phyloP scores from a whole-genome alignment of 2,888 invertebrate genomes.

The Microctonus brassicae region DNA sequence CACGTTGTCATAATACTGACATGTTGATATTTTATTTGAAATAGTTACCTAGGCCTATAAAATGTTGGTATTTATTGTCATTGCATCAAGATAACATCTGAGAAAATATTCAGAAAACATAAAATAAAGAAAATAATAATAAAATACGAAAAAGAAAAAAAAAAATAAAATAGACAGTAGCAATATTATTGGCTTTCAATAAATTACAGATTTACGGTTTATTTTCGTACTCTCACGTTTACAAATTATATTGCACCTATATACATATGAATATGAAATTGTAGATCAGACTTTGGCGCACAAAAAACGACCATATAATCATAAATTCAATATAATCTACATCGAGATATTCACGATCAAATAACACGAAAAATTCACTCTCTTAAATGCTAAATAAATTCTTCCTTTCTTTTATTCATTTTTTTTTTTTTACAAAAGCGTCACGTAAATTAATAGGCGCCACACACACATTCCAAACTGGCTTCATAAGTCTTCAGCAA shows the following conservation, averaged over 20 bases:
- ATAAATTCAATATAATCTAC: background rate
- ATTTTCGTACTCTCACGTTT: background rate
- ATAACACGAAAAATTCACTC: background rate
- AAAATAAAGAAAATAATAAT: background rate
- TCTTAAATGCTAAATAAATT: background rate
- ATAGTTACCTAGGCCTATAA: constrained; percentile 49
- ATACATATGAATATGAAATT: background rate
- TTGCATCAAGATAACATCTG: constrained; percentile 52
- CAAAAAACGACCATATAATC: background rate
- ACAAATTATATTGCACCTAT: background rate
- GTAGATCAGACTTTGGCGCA: background rate
- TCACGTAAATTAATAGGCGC: constrained; percentile 7
- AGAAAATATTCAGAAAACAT: background rate
- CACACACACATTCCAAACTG: background rate
- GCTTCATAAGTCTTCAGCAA: constrained; percentile 8
- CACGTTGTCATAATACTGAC: constrained; percentile 54
- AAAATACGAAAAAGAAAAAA: background rate
- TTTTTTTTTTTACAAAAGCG: background rate
- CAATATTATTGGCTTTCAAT: background rate
- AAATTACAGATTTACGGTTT: background rate
- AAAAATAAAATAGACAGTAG: background rate
- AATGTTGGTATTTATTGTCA: constrained; percentile 58
- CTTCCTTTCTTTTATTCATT: background rate
- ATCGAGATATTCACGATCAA: background rate
- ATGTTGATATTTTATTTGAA: constrained; percentile 54